Base-by-base conservation (phyloP, 2,797 vertebrate genomes). In the Phrynocephalus guinanensis region DNA sequence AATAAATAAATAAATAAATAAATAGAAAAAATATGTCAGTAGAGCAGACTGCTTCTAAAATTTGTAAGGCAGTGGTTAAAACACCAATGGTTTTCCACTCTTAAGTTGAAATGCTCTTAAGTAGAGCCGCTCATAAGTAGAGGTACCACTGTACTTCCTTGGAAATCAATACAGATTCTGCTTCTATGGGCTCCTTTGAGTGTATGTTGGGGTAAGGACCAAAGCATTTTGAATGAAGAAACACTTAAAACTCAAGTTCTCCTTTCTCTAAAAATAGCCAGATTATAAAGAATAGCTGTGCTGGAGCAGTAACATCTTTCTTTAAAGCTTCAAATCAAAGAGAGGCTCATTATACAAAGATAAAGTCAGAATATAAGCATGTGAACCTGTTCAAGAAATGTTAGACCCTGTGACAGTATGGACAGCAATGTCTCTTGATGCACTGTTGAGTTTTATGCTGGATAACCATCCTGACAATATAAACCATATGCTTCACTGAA, bases 401-500 rank as follows among this genome's bases (percentile, higher is more conserved):
- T 33, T 52, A 66, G 11, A 26, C 44, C 28, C 66, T 70, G 11
- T 38, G 78, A 63, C 52, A 33, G 44, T 66, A 87, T 56, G 30
- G 44, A 24, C 1, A 33, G 73, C 44, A 71, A 72, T 3, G 22
- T n/a, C 68, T 79, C 30, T 30, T 60, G 26, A 60, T 83, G 11
- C 26, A 11, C 0, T 82, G 80, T 63, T 56, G 50, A 15, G 6
- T 79, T 79, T 60, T 18, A 24, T 26, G 30, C 33, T 48, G 73
- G 10, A 89, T 44, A 76, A 82, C 38, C 50, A 77, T 71, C 30
- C 20, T 82, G 16, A 26, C 20, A 86, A 81, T 82, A 82, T 24
- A 48, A 78, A 11, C 26, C 44, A 68, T 77, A 67, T 67, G 16
- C 33, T 63, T 10, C 60, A 48, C 28, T 68, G 50, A 60, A 60